phyloP scores from a whole-genome alignment of 92 coral and sea anemone species.

The Parazoanthus swiftii region DNA sequence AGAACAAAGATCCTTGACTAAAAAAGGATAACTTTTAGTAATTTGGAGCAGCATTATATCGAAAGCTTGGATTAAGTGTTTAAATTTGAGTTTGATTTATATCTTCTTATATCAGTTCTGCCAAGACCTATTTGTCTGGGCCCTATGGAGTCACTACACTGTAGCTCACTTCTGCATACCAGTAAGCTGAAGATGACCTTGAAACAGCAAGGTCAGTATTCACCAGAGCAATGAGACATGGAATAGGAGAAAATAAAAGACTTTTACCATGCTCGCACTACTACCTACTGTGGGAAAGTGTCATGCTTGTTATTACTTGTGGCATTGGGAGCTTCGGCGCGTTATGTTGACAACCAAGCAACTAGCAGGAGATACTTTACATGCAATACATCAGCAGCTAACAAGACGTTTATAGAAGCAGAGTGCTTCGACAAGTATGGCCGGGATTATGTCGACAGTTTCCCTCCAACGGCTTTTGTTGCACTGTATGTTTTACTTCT shows the following conservation, averaged over 20 bases:
- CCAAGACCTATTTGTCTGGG: too few relatives aligned
- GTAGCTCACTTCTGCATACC: background rate
- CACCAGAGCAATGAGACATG: background rate
- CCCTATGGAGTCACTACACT: too few relatives aligned
- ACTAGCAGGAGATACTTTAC: slow-evolving; percentile 1
- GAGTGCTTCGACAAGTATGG: slow-evolving; percentile 32
- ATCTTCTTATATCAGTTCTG: too few relatives aligned
- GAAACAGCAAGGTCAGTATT: background rate
- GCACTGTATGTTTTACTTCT: background rate
- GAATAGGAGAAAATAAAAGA: background rate
- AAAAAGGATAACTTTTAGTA: too few relatives aligned
- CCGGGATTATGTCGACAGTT: slow-evolving; percentile 8
- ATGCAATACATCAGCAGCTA: background rate
- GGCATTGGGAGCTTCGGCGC: background rate
- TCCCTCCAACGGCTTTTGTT: background rate
- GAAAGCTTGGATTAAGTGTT: too few relatives aligned
- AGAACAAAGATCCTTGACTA: too few relatives aligned
- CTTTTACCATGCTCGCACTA: background rate
- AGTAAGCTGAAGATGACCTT: background rate
- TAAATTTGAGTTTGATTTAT: too few relatives aligned
- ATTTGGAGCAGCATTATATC: too few relatives aligned
- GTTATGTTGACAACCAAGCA: background rate
- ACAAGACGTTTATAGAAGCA: background rate
- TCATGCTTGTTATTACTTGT: background rate
- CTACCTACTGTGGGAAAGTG: background rate